Evolutionary conservation across 2,797 vertebrate species (phyloP).

Genomic region (Carapus acus): DNA sequence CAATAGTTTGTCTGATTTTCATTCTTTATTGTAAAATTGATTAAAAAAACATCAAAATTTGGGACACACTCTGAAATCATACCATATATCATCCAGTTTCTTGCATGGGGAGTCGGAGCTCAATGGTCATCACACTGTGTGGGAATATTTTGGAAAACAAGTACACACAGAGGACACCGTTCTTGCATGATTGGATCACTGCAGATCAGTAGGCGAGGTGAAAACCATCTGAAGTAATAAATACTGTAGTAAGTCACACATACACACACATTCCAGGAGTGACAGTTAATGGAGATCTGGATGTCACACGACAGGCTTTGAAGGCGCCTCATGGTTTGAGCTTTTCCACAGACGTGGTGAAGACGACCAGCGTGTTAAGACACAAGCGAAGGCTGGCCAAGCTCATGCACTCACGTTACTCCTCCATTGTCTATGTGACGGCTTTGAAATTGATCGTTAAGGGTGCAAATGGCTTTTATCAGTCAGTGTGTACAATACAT

Average conservation of each 20-base stretch:
- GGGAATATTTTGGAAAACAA: slow-evolving; percentile 1
- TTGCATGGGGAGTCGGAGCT: neutral
- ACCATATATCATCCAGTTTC: slow-evolving; percentile 54
- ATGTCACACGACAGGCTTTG: slow-evolving; percentile 7
- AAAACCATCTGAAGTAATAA: slow-evolving; percentile 37
- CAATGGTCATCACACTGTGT: neutral
- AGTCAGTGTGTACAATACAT: slow-evolving; percentile 3
- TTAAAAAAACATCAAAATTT: slow-evolving; percentile 28
- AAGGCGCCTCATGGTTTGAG: slow-evolving; percentile 2
- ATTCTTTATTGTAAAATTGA: slow-evolving; percentile 63
- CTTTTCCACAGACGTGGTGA: slow-evolving; percentile 15
- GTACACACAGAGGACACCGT: neutral
- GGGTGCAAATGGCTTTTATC: neutral
- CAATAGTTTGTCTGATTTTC: too few relatives aligned
- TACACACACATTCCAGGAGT: slow-evolving; percentile 5
- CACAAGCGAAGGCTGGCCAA: slow-evolving; percentile 1
- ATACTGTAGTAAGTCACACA: slow-evolving; percentile 28
- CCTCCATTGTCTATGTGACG: neutral
- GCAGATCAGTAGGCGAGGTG: slow-evolving; percentile 30
- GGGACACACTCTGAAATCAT: slow-evolving; percentile 7
- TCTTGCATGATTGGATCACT: neutral
- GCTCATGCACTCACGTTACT: slow-evolving; percentile 2
- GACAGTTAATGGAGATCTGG: slow-evolving; percentile 18
- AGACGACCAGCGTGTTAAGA: slow-evolving; percentile 4
- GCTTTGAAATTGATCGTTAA: neutral